A percentile compares a stretch with the other conserved stretches of the same genome.
These are phyloP conservation scores for Exocentrus adspersus DNA, from an alignment of 2,888 invertebrate species.

Conservation along the genomic window DNA sequence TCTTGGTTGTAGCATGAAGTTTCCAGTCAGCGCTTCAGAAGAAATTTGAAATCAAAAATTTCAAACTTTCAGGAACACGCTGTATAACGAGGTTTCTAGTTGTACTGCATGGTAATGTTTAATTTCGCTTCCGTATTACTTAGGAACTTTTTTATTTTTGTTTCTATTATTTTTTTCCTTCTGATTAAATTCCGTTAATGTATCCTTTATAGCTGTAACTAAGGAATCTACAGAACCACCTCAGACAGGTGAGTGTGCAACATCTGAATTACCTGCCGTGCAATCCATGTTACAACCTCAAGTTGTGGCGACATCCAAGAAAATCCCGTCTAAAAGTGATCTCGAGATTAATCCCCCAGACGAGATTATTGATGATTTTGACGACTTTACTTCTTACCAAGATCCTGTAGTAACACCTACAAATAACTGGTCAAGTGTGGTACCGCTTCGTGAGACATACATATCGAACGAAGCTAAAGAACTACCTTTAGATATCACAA, in stretches of 20 bases:
- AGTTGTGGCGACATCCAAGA: neutral
- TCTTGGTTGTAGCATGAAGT: no score
- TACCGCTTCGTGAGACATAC: constrained; percentile 60
- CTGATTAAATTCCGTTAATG: no score
- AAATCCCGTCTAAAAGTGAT: constrained; percentile 5
- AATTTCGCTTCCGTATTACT: no score
- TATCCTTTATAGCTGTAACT: constrained; percentile 27
- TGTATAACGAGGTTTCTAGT: no score
- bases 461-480: constrained; percentile 50
- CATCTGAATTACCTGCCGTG: constrained; percentile 4
- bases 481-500: constrained; percentile 42
- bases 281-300: constrained; percentile 3
- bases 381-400: constrained; percentile 66
- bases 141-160: no score
- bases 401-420: constrained; percentile 44
- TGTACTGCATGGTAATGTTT: no score
- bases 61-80: no score
- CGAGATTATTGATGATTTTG: constrained; percentile 54
- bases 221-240: constrained; percentile 5
- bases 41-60: no score
- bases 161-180: no score
- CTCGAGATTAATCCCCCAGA: constrained; percentile 6
- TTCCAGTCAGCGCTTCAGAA: no score
- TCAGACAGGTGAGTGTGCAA: constrained; percentile 11
- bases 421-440: constrained; percentile 45